phyloP scores from a whole-genome alignment of 2,797 vertebrate species.

The Acrocephalus scirpaceus region DNA sequence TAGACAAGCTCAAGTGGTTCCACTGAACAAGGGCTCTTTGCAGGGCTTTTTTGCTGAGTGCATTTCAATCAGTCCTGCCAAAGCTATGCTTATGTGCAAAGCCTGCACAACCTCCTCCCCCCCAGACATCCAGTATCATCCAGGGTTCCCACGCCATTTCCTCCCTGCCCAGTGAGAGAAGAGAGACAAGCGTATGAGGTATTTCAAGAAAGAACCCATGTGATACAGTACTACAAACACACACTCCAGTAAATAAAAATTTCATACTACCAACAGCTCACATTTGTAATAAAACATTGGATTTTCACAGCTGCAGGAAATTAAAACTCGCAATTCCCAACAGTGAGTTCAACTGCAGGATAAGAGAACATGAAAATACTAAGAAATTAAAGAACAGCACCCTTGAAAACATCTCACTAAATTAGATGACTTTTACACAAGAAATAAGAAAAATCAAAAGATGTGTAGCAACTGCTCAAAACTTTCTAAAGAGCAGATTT shows the following conservation, averaged over 20 bases:
- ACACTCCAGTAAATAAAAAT: background rate
- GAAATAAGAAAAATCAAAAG: background rate
- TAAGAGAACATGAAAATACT: background rate
- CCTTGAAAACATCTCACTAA: background rate
- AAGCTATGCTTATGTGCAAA: background rate
- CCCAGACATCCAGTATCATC: background rate
- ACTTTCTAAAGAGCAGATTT: background rate
- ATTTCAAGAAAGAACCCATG: background rate
- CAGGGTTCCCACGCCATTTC: background rate
- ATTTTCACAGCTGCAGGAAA: background rate
- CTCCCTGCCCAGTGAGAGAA: background rate
- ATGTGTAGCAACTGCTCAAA: background rate
- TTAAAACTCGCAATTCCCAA: background rate
- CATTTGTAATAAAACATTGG: background rate
- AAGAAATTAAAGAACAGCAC: background rate
- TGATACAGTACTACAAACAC: background rate
- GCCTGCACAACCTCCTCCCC: background rate
- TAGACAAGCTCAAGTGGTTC: background rate
- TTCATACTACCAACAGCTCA: background rate
- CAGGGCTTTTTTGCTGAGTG: background rate
- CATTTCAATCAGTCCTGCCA: background rate
- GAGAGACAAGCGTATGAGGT: rapidly evolving
- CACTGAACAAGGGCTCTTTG: background rate
- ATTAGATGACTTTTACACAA: background rate
- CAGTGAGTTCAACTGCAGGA: background rate